Evolutionary conservation across 2,888 invertebrate genomes (phyloP).

Genomic region (Temnothorax ravouxi): DNA sequence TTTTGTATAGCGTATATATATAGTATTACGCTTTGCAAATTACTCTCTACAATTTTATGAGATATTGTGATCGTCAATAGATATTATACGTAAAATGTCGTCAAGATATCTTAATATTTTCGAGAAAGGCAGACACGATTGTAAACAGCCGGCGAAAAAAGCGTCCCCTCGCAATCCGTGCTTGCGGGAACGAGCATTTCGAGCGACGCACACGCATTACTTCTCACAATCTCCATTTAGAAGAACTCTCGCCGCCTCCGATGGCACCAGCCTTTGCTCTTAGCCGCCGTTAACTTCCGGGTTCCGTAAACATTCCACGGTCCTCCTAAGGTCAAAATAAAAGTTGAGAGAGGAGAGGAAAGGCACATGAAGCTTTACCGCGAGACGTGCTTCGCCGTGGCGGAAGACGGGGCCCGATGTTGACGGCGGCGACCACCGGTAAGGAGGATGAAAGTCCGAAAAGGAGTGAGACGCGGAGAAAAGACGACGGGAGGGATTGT

Average conservation of each 20-base stretch:
- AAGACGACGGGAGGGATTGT: slow-evolving; percentile 54
- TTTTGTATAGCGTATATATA: too few relatives aligned
- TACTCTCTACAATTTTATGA: neutral
- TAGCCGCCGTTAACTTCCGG: slow-evolving; percentile 65
- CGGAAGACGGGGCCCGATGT: slow-evolving; percentile 33
- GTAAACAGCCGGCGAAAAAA: neutral
- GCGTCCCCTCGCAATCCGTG: neutral
- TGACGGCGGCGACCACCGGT: slow-evolving; percentile 40
- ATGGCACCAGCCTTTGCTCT: slow-evolving; percentile 55
- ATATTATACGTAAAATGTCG: neutral
- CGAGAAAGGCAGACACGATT: neutral
- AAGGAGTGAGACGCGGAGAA: slow-evolving; percentile 48
- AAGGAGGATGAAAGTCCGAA: slow-evolving; percentile 58
- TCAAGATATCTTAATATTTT: neutral
- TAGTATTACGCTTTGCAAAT: neutral
- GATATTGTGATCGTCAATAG: neutral
- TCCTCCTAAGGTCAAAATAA: slow-evolving; percentile 60
- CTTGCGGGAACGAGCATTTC: slow-evolving; percentile 24
- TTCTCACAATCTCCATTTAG: slow-evolving; percentile 34
- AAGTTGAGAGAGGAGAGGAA: slow-evolving; percentile 52
- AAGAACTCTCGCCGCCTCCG: slow-evolving; percentile 31
- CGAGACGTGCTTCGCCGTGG: slow-evolving; percentile 45
- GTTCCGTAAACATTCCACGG: slow-evolving; percentile 69
- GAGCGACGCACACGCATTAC: slow-evolving; percentile 52
- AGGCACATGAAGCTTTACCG: slow-evolving; percentile 55